Conservation (phyloP, 2,888 invertebrate genomes). For the Dilophus febrilis region DNA sequence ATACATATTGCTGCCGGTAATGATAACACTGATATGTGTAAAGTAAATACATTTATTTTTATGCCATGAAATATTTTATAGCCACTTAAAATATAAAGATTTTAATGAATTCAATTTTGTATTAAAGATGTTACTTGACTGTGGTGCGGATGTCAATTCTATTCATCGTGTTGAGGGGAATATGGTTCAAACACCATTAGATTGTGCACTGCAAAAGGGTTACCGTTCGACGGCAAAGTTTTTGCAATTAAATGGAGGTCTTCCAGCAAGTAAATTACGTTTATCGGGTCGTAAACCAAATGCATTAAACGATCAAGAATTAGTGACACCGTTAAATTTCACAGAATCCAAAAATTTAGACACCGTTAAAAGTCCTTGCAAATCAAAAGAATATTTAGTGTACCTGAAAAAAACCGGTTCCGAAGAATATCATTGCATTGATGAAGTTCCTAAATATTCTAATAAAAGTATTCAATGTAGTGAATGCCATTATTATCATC, state of each 20-base stretch:
- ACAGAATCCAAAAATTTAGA: slow-evolving; percentile 23
- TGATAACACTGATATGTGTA: slow-evolving; percentile 87
- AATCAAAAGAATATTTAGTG: slow-evolving; percentile 19
- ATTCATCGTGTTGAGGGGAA: slow-evolving; percentile 70
- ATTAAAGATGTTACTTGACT: slow-evolving; percentile 62
- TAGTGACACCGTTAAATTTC: slow-evolving; percentile 26
- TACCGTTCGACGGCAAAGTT: slow-evolving; percentile 84
- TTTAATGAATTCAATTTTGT: slow-evolving; percentile 1
- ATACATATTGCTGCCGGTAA: slow-evolving; percentile 88
- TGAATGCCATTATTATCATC: slow-evolving; percentile 13
- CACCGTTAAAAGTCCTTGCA: slow-evolving; percentile 18
- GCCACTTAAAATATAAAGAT: neutral
- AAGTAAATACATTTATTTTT: slow-evolving; percentile 28
- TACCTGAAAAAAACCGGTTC: slow-evolving; percentile 21
- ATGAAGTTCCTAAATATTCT: no score
- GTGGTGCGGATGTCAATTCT: slow-evolving; percentile 71
- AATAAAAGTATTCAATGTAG: no score
- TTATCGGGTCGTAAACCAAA: slow-evolving; percentile 24
- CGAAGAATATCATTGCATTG: slow-evolving; percentile 14
- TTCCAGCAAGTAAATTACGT: slow-evolving; percentile 54
- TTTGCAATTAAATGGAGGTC: slow-evolving; percentile 76
- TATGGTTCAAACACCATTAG: slow-evolving; percentile 73
- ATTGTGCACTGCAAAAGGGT: slow-evolving; percentile 74
- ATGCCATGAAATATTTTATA: slow-evolving; percentile 8
- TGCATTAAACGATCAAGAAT: slow-evolving; percentile 24